Evolutionary conservation across 2,797 vertebrate species (phyloP).

Genomic region (Staurois parvus): DNA sequence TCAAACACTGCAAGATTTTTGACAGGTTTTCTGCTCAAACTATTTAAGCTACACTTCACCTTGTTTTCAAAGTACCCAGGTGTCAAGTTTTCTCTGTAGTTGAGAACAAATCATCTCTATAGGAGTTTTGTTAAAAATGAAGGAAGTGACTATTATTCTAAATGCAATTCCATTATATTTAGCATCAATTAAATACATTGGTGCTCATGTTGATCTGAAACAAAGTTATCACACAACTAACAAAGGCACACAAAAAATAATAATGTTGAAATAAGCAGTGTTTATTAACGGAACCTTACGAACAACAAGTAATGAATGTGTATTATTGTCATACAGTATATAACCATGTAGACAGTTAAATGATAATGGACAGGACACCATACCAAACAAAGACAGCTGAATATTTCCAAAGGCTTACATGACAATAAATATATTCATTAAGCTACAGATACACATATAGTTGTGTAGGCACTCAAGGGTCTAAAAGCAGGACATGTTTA

Average conservation of each 20-base stretch:
- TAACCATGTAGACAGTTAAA: background rate
- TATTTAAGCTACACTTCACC: background rate
- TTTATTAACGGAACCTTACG: constrained; percentile 33
- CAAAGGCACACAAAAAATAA: constrained; percentile 14
- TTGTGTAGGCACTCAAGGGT: too few species aligned
- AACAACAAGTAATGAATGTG: background rate
- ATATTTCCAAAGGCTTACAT: background rate
- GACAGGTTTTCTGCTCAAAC: background rate
- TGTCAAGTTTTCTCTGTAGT: too few species aligned
- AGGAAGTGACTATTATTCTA: background rate
- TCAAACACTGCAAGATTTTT: background rate
- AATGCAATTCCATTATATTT: background rate
- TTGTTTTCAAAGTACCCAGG: background rate
- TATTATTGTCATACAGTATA: background rate
- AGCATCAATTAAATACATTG: background rate
- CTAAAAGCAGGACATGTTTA: too few species aligned
- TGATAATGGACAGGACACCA: background rate
- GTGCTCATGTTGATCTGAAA: background rate
- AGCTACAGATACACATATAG: too few species aligned
- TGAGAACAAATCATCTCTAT: too few species aligned
- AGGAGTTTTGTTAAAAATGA: too few species aligned
- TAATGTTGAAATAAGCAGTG: constrained; percentile 24
- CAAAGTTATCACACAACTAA: constrained; percentile 6
- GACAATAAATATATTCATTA: background rate
- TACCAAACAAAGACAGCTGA: background rate